Evolutionary conservation across 2,113 vertebrate genomes (phyloP).

Genomic region (Corythaeola cristata): DNA sequence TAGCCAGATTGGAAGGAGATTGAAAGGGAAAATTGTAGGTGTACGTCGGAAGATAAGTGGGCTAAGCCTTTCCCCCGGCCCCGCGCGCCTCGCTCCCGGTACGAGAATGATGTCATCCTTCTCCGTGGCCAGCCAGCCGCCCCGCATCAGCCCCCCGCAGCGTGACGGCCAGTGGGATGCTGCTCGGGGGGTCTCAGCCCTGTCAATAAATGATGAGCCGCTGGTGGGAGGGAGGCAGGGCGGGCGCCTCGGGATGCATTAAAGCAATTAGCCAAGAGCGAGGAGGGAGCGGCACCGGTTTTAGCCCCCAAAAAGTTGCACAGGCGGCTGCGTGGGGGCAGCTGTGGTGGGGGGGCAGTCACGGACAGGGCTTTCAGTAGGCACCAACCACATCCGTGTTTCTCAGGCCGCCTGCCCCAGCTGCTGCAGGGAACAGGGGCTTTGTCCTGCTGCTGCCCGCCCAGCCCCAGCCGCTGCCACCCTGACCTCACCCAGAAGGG

Average conservation of each 20-base stretch:
- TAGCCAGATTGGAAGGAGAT: slow-evolving; percentile 76
- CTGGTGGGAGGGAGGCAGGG: slow-evolving; percentile 36
- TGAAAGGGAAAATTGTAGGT: slow-evolving; percentile 59
- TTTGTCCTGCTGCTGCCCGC: background rate
- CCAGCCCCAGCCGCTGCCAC: background rate
- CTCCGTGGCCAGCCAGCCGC: slow-evolving; percentile 57
- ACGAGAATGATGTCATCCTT: slow-evolving; percentile 73
- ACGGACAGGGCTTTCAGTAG: background rate
- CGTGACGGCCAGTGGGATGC: slow-evolving; percentile 60
- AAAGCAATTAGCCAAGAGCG: slow-evolving; percentile 53
- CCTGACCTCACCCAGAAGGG: background rate
- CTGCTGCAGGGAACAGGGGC: background rate
- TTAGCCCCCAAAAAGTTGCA: slow-evolving; percentile 7
- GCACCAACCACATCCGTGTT: fast-evolving
- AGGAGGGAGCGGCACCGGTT: background rate
- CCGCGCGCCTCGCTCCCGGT: slow-evolving; percentile 8
- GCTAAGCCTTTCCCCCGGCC: slow-evolving; percentile 38
- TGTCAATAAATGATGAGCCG: slow-evolving; percentile 72
- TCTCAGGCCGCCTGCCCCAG: background rate
- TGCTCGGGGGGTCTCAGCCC: slow-evolving; percentile 49
- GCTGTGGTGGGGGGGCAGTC: fast-evolving
- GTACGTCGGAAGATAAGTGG: slow-evolving; percentile 12
- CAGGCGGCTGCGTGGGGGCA: fast-evolving
- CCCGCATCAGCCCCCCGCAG: slow-evolving; percentile 66
- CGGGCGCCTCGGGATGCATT: slow-evolving; percentile 51